A percentile compares a stretch with the other conserved stretches of the same genome.
Conservation (phyloP, 2,113 vertebrate genomes). For the Arothron firmamentum region DNA sequence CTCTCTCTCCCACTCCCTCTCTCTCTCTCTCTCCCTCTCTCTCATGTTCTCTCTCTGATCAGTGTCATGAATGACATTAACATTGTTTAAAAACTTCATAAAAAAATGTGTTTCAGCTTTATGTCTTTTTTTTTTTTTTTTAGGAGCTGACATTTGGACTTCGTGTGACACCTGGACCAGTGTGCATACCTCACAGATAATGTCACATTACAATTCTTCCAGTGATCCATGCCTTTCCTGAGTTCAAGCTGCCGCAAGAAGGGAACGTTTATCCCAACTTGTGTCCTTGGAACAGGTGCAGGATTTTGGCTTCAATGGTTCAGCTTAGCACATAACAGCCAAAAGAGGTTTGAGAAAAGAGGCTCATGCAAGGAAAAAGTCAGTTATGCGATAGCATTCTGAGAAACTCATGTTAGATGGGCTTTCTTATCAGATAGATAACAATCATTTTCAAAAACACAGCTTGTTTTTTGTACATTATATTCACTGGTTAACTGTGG, state of each 20-base stretch:
- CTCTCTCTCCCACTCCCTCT: not conserved
- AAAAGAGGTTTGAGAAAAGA: slow-evolving; percentile 8
- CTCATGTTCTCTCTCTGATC: not conserved
- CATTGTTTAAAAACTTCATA: too few relatives aligned
- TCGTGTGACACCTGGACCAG: slow-evolving; percentile 32
- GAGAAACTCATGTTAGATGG: too few relatives aligned
- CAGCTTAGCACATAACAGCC: slow-evolving; percentile 19
- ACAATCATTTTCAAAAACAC: too few relatives aligned
- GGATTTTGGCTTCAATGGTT: slow-evolving; percentile 49
- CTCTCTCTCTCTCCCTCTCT: not conserved
- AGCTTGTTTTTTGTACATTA: too few relatives aligned
- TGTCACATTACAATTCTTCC: slow-evolving; percentile 59
- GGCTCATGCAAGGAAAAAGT: slow-evolving; percentile 1
- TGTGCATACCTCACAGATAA: slow-evolving; percentile 49
- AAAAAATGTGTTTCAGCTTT: not conserved
- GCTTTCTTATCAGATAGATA: too few relatives aligned
- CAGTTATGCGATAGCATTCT: too few relatives aligned
- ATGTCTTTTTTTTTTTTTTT: slow-evolving; percentile 6
- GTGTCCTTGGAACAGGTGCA: slow-evolving; percentile 66
- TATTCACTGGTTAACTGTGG: too few relatives aligned
- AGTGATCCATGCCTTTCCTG: slow-evolving; percentile 37
- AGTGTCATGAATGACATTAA: too few relatives aligned
- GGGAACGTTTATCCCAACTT: slow-evolving; percentile 48
- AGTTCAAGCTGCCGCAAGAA: slow-evolving; percentile 31
- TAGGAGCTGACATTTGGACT: slow-evolving; percentile 37